These are phyloP conservation scores for Acanthurus leucopareius DNA, from an alignment of 2,797 vertebrate genomes.

Conservation along the genomic window DNA sequence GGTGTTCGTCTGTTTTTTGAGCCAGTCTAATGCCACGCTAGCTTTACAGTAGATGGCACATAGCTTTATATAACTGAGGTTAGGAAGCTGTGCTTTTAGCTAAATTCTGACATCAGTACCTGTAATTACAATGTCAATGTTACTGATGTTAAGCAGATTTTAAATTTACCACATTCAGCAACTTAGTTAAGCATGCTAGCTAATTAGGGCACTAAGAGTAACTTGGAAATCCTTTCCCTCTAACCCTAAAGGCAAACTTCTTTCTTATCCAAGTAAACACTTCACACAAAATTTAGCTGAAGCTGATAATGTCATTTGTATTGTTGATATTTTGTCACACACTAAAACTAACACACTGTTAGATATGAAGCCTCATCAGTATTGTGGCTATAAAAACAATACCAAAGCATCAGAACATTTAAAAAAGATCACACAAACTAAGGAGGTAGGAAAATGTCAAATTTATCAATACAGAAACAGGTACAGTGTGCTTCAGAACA, in stretches of 20 bases:
- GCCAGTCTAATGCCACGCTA: no score
- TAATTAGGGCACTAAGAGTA: not conserved
- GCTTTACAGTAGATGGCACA: no score
- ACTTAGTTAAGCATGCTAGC: not conserved
- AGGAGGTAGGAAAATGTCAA: conserved; percentile 35
- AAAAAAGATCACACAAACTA: not conserved
- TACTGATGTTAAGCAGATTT: not conserved
- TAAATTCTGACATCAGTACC: not conserved
- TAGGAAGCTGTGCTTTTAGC: not conserved
- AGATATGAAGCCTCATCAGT: no score
- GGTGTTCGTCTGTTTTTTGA: no score
- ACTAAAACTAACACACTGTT: not conserved
- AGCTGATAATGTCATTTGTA: not conserved
- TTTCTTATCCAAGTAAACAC: not conserved
- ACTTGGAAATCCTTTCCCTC: no score
- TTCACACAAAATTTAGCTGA: not conserved
- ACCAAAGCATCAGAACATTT: not conserved
- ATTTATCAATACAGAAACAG: conserved; percentile 58
- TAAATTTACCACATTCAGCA: not conserved
- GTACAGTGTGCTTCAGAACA: conserved; percentile 53
- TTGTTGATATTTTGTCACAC: not conserved
- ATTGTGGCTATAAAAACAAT: not conserved
- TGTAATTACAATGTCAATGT: no score
- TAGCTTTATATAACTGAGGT: not conserved
- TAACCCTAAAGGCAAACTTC: no score